phyloP scores from a whole-genome alignment of 1,140 invertebrate species.

The Bombus difficillimus region DNA sequence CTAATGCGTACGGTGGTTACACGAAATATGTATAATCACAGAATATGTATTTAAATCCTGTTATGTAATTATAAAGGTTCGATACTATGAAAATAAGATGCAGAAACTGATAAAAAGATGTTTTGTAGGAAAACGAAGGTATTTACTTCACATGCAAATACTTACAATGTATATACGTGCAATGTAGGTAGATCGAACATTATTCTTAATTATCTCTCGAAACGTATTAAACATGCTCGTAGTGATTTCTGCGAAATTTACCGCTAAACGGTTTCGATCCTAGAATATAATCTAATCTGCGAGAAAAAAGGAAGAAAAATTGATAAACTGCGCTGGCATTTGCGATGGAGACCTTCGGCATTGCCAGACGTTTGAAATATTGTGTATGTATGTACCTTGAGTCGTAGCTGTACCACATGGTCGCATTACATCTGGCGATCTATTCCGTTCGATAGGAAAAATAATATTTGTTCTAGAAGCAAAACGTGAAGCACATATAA shows the following conservation, averaged over 20 bases:
- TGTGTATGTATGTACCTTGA: conserved; percentile 36
- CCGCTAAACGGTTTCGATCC: neutral
- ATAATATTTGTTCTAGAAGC: conserved; percentile 73
- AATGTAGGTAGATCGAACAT: neutral
- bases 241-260: neutral
- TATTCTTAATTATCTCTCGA: neutral
- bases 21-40: no score
- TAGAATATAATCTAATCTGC: neutral
- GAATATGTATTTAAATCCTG: no score
- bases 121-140: no score
- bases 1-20: no score
- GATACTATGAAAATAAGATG: no score
- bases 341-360: conserved; percentile 8
- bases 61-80: no score
- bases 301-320: neutral
- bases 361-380: conserved; percentile 53
- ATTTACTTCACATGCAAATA: neutral
- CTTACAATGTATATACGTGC: no score
- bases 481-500: conserved; percentile 50
- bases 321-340: neutral
- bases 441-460: conserved; percentile 66
- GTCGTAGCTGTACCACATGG: conserved; percentile 44
- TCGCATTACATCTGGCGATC: conserved; percentile 57
- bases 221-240: neutral
- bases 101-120: no score